Conservation (phyloP, 2,888 invertebrate genomes). For the Helicoverpa assulta region DNA sequence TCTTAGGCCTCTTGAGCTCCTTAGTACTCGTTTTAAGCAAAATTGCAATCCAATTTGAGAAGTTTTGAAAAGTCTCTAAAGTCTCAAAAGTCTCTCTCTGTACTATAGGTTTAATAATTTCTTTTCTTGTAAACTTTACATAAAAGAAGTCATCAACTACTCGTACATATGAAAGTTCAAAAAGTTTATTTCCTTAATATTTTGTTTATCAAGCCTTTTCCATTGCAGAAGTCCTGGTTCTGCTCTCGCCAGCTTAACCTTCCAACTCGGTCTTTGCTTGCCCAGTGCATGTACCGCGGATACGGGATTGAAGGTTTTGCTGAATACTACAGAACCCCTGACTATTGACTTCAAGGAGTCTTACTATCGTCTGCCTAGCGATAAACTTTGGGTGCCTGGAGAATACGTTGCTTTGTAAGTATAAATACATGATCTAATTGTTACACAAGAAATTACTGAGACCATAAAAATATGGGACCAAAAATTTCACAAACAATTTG, state of each 20-base stretch:
- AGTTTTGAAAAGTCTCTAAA: no score
- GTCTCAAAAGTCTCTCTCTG: no score
- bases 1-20: neutral
- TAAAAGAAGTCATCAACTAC: no score
- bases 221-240: constrained; percentile 29
- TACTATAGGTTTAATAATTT: no score
- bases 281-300: constrained; percentile 77
- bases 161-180: no score
- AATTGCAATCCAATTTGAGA: no score
- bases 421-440: neutral
- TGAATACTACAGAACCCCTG: constrained; percentile 64
- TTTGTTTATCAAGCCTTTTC: neutral
- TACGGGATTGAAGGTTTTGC: constrained; percentile 67
- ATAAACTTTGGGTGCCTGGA: constrained; percentile 80
- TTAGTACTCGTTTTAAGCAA: no score
- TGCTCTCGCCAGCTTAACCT: constrained; percentile 40
- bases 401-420: constrained; percentile 84
- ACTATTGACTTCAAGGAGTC: constrained; percentile 67
- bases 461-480: no score
- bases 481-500: no score
- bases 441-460: no score
- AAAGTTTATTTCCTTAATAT: no score
- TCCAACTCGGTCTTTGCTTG: constrained; percentile 75
- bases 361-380: constrained; percentile 79
- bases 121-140: no score